Percentiles rank a stretch among this genome's conserved stretches.
Evolutionary conservation across 2,888 invertebrate genomes (phyloP).

Genomic region (Hipparchia semele): DNA sequence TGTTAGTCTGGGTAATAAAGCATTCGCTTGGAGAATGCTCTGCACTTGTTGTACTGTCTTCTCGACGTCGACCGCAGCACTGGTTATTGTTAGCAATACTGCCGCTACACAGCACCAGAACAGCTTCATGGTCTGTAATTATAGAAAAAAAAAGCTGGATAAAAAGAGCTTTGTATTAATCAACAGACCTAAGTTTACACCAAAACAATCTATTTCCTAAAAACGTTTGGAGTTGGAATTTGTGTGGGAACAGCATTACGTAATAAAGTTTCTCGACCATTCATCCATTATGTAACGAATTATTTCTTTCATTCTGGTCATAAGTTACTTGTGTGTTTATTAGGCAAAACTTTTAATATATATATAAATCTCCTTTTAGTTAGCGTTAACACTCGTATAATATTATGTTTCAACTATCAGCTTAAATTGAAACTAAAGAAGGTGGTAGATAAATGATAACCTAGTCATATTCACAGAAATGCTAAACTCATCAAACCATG

Average conservation of each 20-base stretch:
- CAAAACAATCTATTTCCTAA: neutral
- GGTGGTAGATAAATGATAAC: too few species aligned
- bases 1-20: slow-evolving; percentile 84
- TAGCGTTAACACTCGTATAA: too few species aligned
- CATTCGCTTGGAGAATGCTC: slow-evolving; percentile 82
- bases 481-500: too few species aligned
- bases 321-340: neutral
- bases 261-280: neutral
- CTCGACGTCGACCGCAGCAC: slow-evolving; percentile 76
- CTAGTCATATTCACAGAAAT: too few species aligned
- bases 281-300: neutral
- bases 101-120: slow-evolving; percentile 59
- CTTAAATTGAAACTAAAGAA: too few species aligned
- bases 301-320: neutral
- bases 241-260: neutral
- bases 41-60: slow-evolving; percentile 87
- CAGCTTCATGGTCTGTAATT: slow-evolving; percentile 70
- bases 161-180: neutral
- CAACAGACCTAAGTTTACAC: too few species aligned
- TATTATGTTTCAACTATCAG: too few species aligned
- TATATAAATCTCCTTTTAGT: too few species aligned
- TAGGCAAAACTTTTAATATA: too few species aligned
- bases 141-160: slow-evolving; percentile 8
- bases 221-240: neutral
- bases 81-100: slow-evolving; percentile 50